A percentile compares a stretch with the other conserved stretches of the same genome.
phyloP scores from a whole-genome alignment of 2,888 invertebrate species.

The Drosophila subquinaria region DNA sequence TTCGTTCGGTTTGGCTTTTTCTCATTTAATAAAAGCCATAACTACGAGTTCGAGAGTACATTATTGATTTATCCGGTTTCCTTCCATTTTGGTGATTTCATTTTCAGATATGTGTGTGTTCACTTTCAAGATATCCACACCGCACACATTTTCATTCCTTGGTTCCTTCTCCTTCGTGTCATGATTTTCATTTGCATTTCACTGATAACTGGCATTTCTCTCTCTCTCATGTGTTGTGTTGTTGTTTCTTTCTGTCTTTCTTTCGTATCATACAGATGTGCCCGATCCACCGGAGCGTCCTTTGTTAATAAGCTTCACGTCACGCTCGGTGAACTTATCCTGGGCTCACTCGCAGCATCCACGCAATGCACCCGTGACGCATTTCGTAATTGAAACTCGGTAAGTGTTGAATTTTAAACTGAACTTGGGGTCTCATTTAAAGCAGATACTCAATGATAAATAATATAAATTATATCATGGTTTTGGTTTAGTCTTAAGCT shows the following conservation, averaged over 20 bases:
- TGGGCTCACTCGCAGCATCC: slow-evolving; percentile 91
- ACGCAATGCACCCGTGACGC: slow-evolving; percentile 89
- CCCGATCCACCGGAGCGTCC: slow-evolving; percentile 91
- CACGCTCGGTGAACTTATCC: slow-evolving; percentile 90
- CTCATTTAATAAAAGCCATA: slow-evolving; percentile 59
- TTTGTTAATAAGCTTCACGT: slow-evolving; percentile 90
- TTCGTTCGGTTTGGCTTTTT: slow-evolving; percentile 31
- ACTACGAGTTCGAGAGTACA: slow-evolving; percentile 31
- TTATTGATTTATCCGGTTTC: slow-evolving; percentile 76
- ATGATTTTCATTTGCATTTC: slow-evolving; percentile 76
- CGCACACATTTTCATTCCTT: slow-evolving; percentile 18
- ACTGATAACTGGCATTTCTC: slow-evolving; percentile 66
- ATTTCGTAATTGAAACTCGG: slow-evolving; percentile 91
- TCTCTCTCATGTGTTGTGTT: slow-evolving; percentile 48
- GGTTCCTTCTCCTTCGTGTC: slow-evolving; percentile 58
- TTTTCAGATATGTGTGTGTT: slow-evolving; percentile 50
- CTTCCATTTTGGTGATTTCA: slow-evolving; percentile 58
- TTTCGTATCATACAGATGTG: slow-evolving; percentile 86
- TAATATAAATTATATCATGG: not conserved
- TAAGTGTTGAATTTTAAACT: slow-evolving; percentile 86
- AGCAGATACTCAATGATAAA: not conserved
- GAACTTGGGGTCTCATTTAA: not conserved
- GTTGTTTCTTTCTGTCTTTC: slow-evolving; percentile 22
- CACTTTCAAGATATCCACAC: slow-evolving; percentile 39
- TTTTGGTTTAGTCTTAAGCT: not conserved